phyloP scores from a whole-genome alignment of 1,140 invertebrate species.

The Myzus persicae region DNA sequence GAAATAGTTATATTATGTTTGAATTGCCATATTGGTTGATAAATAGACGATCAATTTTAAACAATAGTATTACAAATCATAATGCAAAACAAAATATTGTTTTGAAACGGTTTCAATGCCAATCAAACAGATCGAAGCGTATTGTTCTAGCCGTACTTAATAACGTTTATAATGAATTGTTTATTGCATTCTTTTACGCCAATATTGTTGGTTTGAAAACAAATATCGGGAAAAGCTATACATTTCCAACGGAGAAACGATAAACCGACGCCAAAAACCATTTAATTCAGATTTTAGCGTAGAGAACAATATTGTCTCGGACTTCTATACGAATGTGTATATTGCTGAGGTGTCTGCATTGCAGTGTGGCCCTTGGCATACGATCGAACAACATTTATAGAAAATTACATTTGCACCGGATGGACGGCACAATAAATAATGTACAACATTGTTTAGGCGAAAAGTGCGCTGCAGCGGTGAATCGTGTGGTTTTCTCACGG shows the following conservation, averaged over 20 bases:
- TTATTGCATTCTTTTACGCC: not conserved
- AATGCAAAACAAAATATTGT: not conserved
- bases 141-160: not conserved
- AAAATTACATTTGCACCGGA: not conserved
- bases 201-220: not conserved
- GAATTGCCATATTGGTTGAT: not conserved
- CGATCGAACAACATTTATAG: not conserved
- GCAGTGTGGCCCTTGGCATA: not conserved
- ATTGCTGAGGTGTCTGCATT: not conserved
- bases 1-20: not conserved
- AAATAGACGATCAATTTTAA: not conserved
- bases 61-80: not conserved
- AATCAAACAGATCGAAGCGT: not conserved
- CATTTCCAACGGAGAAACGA: not conserved
- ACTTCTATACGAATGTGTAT: not conserved
- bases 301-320: not conserved
- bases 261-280: constrained; percentile 32
- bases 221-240: not conserved
- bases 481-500: not conserved
- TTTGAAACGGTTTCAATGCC: not conserved
- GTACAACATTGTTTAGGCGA: not conserved
- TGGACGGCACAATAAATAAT: not conserved
- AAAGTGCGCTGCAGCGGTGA: not conserved
- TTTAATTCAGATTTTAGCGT: constrained; percentile 23
- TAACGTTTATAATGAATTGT: too few relatives aligned